Conservation (phyloP, 2,797 vertebrate species). For the Etheostoma nigrum region DNA sequence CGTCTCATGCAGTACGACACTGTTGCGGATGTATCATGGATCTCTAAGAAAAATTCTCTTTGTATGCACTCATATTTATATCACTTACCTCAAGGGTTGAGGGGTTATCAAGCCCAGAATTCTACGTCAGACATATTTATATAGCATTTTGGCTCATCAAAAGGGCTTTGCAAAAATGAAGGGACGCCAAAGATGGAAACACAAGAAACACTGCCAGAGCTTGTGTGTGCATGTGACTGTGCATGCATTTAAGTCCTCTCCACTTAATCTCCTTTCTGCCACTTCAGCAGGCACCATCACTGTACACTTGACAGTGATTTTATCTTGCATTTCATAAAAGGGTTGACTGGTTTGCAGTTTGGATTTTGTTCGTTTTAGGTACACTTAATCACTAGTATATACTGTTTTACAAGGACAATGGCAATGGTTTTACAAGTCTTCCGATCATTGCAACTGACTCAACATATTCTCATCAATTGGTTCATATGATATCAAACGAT, state of each 20-base stretch:
- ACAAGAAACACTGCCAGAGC: slow-evolving; percentile 18
- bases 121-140: slow-evolving; percentile 38
- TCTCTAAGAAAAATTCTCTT: slow-evolving; percentile 19
- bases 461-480: too few relatives aligned
- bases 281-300: slow-evolving; percentile 39
- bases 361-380: slow-evolving; percentile 6
- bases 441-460: not conserved
- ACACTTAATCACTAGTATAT: slow-evolving; percentile 15
- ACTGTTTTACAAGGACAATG: slow-evolving; percentile 10
- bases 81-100: slow-evolving; percentile 27
- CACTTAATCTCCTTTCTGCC: slow-evolving; percentile 49
- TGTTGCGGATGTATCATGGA: slow-evolving; percentile 24
- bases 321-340: slow-evolving; percentile 35
- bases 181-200: slow-evolving; percentile 8
- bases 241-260: slow-evolving; percentile 39
- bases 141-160: slow-evolving; percentile 13
- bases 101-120: slow-evolving; percentile 9
- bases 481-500: too few relatives aligned
- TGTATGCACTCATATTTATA: slow-evolving; percentile 36
- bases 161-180: slow-evolving; percentile 23
- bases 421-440: slow-evolving; percentile 6
- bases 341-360: slow-evolving; percentile 11
- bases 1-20: slow-evolving; percentile 17
- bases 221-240: slow-evolving; percentile 26
- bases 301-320: slow-evolving; percentile 24